These are phyloP conservation scores for Pampus argenteus DNA, from an alignment of 2,797 vertebrate genomes.

Conservation along the genomic window DNA sequence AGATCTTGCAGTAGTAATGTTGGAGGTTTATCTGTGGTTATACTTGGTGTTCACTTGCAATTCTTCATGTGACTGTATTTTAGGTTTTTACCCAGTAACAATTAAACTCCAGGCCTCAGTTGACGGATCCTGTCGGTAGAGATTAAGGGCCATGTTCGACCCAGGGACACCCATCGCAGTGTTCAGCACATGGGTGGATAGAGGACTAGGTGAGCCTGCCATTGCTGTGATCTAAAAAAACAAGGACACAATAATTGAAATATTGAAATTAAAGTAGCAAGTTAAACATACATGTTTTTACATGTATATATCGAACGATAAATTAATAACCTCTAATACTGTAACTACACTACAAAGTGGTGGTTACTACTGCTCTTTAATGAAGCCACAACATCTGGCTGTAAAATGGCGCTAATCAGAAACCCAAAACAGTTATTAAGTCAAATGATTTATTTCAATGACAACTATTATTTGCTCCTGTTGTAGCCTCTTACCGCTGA, in stretches of 20 bases:
- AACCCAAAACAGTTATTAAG: neutral
- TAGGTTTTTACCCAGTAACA: constrained; percentile 74
- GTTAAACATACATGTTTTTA: neutral
- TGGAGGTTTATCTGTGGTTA: neutral
- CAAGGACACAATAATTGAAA: neutral
- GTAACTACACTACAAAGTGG: neutral
- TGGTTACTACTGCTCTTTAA: neutral
- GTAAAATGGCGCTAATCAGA: neutral
- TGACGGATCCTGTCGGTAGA: constrained; percentile 71
- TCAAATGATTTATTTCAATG: constrained; percentile 1
- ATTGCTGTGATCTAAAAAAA: constrained; percentile 72
- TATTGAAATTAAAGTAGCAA: neutral
- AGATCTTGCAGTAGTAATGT: neutral
- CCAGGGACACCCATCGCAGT: constrained; percentile 80
- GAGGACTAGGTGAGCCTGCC: constrained; percentile 74
- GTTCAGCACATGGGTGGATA: constrained; percentile 87
- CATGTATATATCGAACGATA: neutral
- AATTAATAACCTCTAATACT: neutral
- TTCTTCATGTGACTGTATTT: neutral
- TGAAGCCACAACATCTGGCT: neutral
- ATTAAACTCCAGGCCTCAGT: constrained; percentile 76
- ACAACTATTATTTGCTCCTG: neutral
- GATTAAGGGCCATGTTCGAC: constrained; percentile 75
- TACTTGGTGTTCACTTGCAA: neutral
- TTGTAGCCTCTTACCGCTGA: neutral